Percentiles rank a stretch among this genome's conserved stretches.
Evolutionary conservation across 2,888 invertebrate genomes (phyloP).

Genomic region (Aricia artaxerxes): DNA sequence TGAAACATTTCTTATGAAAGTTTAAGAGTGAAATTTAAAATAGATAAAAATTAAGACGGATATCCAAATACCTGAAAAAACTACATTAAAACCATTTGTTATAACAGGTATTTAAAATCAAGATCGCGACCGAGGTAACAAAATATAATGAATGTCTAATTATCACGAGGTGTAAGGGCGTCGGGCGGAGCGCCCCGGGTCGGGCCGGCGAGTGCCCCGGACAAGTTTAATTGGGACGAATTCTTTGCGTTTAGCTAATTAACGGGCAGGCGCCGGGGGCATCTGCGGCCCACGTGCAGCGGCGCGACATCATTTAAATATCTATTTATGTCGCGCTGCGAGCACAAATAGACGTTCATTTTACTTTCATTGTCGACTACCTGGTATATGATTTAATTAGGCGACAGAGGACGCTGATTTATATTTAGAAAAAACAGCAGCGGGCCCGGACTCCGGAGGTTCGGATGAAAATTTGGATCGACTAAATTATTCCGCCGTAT

Average conservation of each 20-base stretch:
- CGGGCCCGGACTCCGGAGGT: background rate
- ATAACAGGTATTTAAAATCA: background rate
- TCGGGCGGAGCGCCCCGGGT: conserved; percentile 39
- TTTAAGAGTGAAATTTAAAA: background rate
- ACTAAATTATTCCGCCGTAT: background rate
- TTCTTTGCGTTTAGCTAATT: conserved; percentile 71
- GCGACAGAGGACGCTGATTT: background rate
- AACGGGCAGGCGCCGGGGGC: conserved; percentile 53
- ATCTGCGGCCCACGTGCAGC: conserved; percentile 67
- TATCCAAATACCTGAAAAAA: background rate
- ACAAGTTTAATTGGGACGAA: conserved; percentile 63
- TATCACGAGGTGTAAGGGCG: conserved; percentile 37
- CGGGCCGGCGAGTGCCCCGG: conserved; percentile 35
- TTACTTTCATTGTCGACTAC: conserved; percentile 10
- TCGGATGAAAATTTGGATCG: background rate
- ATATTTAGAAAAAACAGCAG: background rate
- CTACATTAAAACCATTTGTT: background rate
- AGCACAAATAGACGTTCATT: conserved; percentile 4
- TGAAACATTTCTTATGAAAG: background rate
- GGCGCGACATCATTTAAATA: conserved; percentile 34
- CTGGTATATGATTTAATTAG: conserved; percentile 12
- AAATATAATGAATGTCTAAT: conserved; percentile 34
- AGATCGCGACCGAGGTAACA: background rate
- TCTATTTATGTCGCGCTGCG: conserved; percentile 15
- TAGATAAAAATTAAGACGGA: background rate